Evolutionary conservation across 1,140 invertebrate genomes (phyloP).

Genomic region (Aphaenogaster floridana): DNA sequence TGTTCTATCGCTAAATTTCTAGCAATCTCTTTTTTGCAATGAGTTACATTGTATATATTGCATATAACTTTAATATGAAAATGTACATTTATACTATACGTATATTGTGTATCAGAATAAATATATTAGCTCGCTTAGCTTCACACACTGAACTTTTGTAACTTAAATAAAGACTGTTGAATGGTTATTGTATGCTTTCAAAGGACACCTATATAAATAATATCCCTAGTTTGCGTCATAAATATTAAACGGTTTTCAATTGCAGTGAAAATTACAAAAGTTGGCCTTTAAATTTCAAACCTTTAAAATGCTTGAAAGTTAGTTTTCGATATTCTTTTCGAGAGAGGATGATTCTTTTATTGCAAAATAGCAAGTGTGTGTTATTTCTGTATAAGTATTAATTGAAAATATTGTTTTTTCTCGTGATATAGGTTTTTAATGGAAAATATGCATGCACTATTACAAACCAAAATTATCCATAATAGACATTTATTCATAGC

Average conservation of each 20-base stretch:
- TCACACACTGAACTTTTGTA: not conserved
- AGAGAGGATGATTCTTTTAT: not conserved
- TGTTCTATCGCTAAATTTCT: slow-evolving; percentile 6
- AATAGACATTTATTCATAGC: not conserved
- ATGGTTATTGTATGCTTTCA: not conserved
- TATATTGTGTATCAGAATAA: not conserved
- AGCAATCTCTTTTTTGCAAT: not conserved
- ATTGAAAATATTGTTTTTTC: not conserved
- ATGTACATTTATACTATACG: not conserved
- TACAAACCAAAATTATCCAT: not conserved
- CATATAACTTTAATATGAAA: not conserved
- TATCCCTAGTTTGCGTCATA: not conserved
- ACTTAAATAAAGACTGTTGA: slow-evolving; percentile 11
- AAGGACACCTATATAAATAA: slow-evolving; percentile 4
- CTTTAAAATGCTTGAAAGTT: not conserved
- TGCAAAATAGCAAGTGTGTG: not conserved
- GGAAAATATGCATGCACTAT: not conserved
- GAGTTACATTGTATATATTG: not conserved
- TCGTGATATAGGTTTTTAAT: not conserved
- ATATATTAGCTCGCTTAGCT: not conserved
- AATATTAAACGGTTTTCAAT: slow-evolving; percentile 16
- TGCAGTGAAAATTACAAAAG: not conserved
- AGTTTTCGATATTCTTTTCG: not conserved
- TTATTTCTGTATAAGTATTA: slow-evolving; percentile 10
- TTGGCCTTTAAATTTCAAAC: not conserved